Evolutionary conservation across 2,113 vertebrate genomes (phyloP), one percentile per base, ranked within the genome.

Genomic region (Baryphthengus martii): DNA sequence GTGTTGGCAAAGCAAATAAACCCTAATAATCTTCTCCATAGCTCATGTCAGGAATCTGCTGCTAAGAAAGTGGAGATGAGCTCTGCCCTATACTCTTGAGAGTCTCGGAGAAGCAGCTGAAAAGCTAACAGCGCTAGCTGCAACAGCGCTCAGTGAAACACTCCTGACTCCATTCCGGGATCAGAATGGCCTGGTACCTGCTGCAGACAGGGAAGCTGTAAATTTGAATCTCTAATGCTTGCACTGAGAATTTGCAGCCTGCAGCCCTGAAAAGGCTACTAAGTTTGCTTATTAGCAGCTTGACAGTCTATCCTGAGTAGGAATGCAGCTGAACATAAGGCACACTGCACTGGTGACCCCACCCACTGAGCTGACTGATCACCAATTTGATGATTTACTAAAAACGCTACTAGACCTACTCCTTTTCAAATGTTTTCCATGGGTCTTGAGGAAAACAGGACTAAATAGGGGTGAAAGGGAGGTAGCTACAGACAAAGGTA

Each of bases 31-130:
- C 24, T 33, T 53, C 19, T 74, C 42, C 28, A 24, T 6, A 33
- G 35, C 33, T 18, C 23, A 59, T 4, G 4, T 19, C 25, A 52
- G 13, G 33, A 87, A 75, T 61, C 12, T 81, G 56, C 33, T 71
- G 28, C 56, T 56, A 68, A 67, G 52, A 33, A 66, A 66, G 40
- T 7, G 45, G 40, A 82, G 35, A 74, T 35, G 62, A 85, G 7
- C 26, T 79, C 26, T 0, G 0, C 23, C 56, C 50, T 28, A 16
- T 33, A 18, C 31, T 63, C 44, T 53, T 1, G 1, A 75, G 39
- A 23, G 42, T 89, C 26, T 89, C 70, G 31, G 33, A 74, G 63
- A 81, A 72, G 49, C 4, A 59, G 16, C 0, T 71, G 61, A 42
- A 67, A 91, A 49, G 37, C 28, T 20, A 89, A 56, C 10, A 53